Conservation (phyloP, 2,888 invertebrate genomes). For the Amblyjoppa fuscipennis region DNA sequence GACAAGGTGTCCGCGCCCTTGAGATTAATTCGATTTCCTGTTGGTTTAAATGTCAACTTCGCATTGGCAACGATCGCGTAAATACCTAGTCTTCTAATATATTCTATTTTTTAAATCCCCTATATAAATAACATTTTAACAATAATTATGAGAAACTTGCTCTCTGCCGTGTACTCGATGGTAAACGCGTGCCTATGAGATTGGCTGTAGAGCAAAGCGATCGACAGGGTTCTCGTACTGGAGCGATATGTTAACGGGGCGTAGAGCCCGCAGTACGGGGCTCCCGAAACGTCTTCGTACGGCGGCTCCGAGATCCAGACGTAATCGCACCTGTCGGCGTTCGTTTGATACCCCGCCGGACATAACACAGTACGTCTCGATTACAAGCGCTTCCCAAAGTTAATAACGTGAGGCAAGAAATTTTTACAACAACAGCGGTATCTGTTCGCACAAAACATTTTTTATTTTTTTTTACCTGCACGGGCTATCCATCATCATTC, state of each 20-base stretch:
- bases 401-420: not conserved
- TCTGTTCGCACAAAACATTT: not conserved
- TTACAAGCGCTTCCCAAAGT: not conserved
- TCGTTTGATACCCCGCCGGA: not conserved
- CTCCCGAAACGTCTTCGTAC: slow-evolving; percentile 88
- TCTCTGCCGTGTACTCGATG: slow-evolving; percentile 88
- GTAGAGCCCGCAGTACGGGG: slow-evolving; percentile 87
- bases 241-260: slow-evolving; percentile 86
- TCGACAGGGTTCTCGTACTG: slow-evolving; percentile 87
- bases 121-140: not conserved
- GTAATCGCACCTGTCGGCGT: slow-evolving; percentile 86
- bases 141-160: slow-evolving; percentile 84
- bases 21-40: slow-evolving; percentile 87
- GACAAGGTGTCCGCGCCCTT: slow-evolving; percentile 77
- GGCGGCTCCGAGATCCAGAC: slow-evolving; percentile 89
- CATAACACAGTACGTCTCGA: not conserved
- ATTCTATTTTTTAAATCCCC: not conserved
- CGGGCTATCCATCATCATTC: slow-evolving; percentile 82
- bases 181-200: slow-evolving; percentile 88
- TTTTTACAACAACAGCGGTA: not conserved
- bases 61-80: not conserved
- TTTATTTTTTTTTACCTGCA: slow-evolving; percentile 82
- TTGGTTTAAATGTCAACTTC: not conserved
- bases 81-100: not conserved
- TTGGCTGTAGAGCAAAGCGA: slow-evolving; percentile 88